Percentiles rank a stretch among this genome's conserved stretches.
Evolutionary conservation across 2,113 vertebrate species (phyloP).

Genomic region (Laterallus jamaicensis): DNA sequence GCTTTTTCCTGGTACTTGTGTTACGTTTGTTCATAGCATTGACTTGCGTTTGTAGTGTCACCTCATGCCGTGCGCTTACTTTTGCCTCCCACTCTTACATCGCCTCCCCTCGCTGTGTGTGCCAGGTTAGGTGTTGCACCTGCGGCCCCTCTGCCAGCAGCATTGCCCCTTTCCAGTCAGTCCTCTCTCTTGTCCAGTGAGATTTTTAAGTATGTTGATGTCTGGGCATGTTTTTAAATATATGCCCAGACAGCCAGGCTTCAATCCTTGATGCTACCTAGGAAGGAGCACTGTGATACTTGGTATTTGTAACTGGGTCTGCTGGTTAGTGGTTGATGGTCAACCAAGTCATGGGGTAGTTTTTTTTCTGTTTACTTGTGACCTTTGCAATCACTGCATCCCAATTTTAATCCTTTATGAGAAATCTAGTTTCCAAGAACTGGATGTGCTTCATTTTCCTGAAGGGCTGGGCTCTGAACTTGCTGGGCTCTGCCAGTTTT

Average conservation of each 20-base stretch:
- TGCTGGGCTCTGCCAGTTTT: neutral
- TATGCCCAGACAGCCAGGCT: neutral
- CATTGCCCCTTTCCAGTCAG: rapidly evolving
- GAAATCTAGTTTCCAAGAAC: neutral
- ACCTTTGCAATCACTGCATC: neutral
- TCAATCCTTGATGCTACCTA: neutral
- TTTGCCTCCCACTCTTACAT: neutral
- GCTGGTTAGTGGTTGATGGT: neutral
- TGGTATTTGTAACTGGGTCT: neutral
- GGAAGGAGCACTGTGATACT: neutral
- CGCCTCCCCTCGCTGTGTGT: neutral
- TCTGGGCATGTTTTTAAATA: neutral
- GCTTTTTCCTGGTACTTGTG: neutral
- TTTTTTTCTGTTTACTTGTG: neutral
- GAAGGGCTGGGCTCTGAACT: neutral
- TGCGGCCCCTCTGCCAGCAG: rapidly evolving
- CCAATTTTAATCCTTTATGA: neutral
- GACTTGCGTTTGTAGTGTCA: neutral
- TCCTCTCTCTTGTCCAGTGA: neutral
- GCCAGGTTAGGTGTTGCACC: rapidly evolving
- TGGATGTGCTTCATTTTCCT: neutral
- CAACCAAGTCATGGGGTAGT: neutral
- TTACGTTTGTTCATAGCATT: neutral
- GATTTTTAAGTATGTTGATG: neutral
- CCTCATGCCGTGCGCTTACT: rapidly evolving